Percentiles rank a stretch among this genome's conserved stretches.
phyloP scores from a whole-genome alignment of 2,888 invertebrate genomes.

The Eulithis testata region DNA sequence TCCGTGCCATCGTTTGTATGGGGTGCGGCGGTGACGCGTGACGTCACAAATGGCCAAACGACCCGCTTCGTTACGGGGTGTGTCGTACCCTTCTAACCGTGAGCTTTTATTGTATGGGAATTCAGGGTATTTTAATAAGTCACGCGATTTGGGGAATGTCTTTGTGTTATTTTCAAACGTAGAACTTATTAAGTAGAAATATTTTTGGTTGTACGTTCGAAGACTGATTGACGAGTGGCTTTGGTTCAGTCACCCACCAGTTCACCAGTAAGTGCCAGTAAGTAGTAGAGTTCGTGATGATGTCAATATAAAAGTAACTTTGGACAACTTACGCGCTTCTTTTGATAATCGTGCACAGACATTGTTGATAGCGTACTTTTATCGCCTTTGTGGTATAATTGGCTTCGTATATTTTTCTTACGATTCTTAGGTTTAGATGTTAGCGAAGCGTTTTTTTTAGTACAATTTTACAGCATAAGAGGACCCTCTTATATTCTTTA shows the following conservation, averaged over 20 bases:
- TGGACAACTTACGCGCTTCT: too few species aligned
- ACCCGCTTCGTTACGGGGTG: conserved; percentile 61
- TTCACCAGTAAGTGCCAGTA: too few species aligned
- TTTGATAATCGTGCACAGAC: too few species aligned
- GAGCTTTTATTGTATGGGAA: conserved; percentile 31
- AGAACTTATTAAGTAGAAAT: conserved; percentile 7
- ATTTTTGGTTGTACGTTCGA: too few species aligned
- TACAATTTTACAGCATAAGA: not conserved
- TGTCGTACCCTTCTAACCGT: conserved; percentile 57
- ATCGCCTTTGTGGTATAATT: too few species aligned
- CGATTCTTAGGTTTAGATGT: too few species aligned
- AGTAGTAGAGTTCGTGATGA: too few species aligned
- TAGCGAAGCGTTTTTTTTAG: not conserved
- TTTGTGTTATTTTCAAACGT: conserved; percentile 14
- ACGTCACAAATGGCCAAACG: conserved; percentile 51
- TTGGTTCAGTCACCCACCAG: too few species aligned
- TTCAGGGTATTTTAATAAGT: conserved; percentile 41
- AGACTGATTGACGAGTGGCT: too few species aligned
- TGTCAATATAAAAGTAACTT: too few species aligned
- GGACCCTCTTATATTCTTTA: not conserved
- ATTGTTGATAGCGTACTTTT: too few species aligned
- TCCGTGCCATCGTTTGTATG: conserved; percentile 42
- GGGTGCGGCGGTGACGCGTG: conserved; percentile 69
- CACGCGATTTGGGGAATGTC: conserved; percentile 37
- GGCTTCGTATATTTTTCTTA: too few species aligned